Base-by-base conservation (phyloP, 2,888 invertebrate genomes). In the Germaria angustata region DNA sequence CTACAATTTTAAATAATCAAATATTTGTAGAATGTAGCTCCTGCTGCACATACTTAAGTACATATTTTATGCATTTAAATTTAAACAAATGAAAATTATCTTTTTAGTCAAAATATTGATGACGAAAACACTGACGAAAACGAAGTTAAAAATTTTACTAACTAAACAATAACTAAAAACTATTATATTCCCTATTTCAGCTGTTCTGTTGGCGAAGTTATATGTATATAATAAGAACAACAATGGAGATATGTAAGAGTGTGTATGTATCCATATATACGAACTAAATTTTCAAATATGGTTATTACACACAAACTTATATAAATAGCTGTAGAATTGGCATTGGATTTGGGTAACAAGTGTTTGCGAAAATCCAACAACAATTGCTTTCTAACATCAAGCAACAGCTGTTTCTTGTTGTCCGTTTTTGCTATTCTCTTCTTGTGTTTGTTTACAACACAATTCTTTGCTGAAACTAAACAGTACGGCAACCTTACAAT, bases 331-430 rank as follows among this genome's bases (percentile, higher is more conserved):
- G 1, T 20, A 11, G 5, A 34, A 41, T 44, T 46, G 20, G 44
- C 39, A 8, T 53, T 53, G 34, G n/a, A n/a, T 24, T 22, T 28
- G 17, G 53, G 1, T 75, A 55, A 61, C 80, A 75, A 80, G 75
- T 80, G 69, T 80, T 51, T 41, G 22, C 0, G 24, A 44, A 39
- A 17, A 22, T 36, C n/a, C 32, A 80, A 63, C 28, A 80, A 68
- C 41, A 80, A 41, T 24, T 24, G 3, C 32, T 20, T 24, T 59
- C 36, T 69, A 68, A 36, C 51, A 73, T 59, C 68, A 80, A 22
- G 4, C 8, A 68, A n/a, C 80, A 76, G 75, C 57, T 81, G 76
- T 57, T 65, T n/a, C n/a, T n/a, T n/a, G n/a, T n/a, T n/a, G 46
- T 65, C 6, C 17, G 13, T 17, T 46, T 41, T 36, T 63, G 20